A percentile compares a stretch with the other conserved stretches of the same genome.
These are phyloP conservation scores for Ricordea florida DNA, from an alignment of 92 coral and sea anemone species.

Conservation along the genomic window DNA sequence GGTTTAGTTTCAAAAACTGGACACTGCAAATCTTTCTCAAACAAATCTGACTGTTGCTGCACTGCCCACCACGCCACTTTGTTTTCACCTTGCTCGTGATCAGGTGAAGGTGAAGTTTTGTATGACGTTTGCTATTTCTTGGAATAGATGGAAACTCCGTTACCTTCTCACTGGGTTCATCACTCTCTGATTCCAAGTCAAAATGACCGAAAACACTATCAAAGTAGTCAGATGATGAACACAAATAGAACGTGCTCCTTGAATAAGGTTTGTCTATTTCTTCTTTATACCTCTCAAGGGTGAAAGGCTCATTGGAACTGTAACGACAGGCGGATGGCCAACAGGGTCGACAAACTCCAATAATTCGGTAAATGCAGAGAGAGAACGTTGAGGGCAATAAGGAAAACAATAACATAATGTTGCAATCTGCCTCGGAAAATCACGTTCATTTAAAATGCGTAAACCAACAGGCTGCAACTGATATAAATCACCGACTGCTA, in stretches of 20 bases:
- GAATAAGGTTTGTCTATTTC: slow-evolving; percentile 67
- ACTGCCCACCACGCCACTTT: too few species aligned
- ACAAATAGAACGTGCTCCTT: slow-evolving; percentile 58
- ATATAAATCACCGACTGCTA: too few species aligned
- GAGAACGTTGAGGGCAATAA: too few species aligned
- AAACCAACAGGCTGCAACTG: too few species aligned
- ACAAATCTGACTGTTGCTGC: slow-evolving; percentile 8
- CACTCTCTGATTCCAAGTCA: slow-evolving; percentile 31
- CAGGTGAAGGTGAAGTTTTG: not conserved
- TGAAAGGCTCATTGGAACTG: slow-evolving; percentile 70
- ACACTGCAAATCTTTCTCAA: not conserved
- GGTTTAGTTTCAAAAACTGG: slow-evolving; percentile 26
- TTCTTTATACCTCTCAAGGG: slow-evolving; percentile 63
- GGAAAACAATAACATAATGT: too few species aligned
- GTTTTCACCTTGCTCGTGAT: slow-evolving; percentile 13
- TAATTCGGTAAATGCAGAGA: too few species aligned
- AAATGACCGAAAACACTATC: slow-evolving; percentile 18
- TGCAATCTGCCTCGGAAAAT: too few species aligned
- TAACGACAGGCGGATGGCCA: too few species aligned
- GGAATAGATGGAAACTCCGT: too few species aligned
- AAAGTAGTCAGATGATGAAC: slow-evolving; percentile 61
- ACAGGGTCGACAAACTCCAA: too few species aligned
- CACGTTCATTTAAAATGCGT: too few species aligned
- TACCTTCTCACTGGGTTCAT: not conserved
- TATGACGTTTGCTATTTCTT: too few species aligned